Base-by-base conservation (phyloP, 2,888 invertebrate species). In the Acholoe squamosa region DNA sequence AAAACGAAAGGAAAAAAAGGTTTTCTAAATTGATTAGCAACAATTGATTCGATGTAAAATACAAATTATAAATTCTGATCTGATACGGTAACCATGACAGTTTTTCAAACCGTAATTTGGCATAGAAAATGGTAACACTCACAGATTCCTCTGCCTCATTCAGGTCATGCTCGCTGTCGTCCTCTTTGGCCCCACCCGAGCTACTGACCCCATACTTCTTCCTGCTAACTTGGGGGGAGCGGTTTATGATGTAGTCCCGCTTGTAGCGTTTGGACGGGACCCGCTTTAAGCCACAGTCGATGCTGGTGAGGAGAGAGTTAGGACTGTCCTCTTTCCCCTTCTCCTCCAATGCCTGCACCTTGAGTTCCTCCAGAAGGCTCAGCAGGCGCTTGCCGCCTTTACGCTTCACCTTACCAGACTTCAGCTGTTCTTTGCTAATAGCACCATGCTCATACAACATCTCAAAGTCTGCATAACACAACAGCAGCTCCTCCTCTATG, bases 231-330 rank as follows among this genome's bases (percentile, higher is more conserved):
- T 43, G 7, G 14, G 89, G 61, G 14, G 89, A 52, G 28, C 93
- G 90, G 89, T 91, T 91, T 0, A 94, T 92, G 91, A 94, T 94
- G 91, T 93, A 95, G 89, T 95, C 95, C 52, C 94, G 91, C 22
- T 93, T 92, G 92, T 94, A 94, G 22, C 93, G 92, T 34, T 93
- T 92, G 12, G 91, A 92, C 86, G 93, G 93, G n/a, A 94, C 92
- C 43, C 93, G 91, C 90, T 94, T 94, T n/a, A 94, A 93, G 28
- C 94, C 94, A 77, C 94, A 92, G 61, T 93, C 92, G n/a, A 93
- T 88, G 77, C 28, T 89, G 33, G 56, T 51, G n/a, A 33, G 80
- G 14, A 61, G n/a, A 12, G 88, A 89, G 10, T 90, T 90, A 25
- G 89, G 28, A 14, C 56, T n/a, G 22, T 84, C 31, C 90, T 91